Evolutionary conservation across 1,140 invertebrate species (phyloP).

Genomic region (Zelostemma sp.): DNA sequence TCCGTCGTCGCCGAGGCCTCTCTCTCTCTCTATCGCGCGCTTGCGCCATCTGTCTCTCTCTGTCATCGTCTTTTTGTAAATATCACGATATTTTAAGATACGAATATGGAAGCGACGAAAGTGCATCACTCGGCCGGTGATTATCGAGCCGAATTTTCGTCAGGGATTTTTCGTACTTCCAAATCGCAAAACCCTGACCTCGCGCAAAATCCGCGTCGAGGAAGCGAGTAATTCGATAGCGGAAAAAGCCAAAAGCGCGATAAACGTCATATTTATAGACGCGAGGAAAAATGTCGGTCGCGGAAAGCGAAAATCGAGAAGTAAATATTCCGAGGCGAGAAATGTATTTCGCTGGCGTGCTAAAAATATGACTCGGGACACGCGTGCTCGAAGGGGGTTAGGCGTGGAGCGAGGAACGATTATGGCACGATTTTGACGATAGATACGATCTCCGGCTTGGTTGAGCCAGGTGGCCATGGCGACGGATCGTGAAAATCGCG

Average conservation of each 20-base stretch:
- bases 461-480: slow-evolving; percentile 69
- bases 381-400: slow-evolving; percentile 14
- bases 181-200: too few species aligned
- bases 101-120: slow-evolving; percentile 38
- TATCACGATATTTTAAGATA: slow-evolving; percentile 47
- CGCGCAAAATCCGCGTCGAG: too few species aligned
- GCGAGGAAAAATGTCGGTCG: slow-evolving; percentile 5
- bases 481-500: slow-evolving; percentile 70
- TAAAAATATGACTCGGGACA: slow-evolving; percentile 10
- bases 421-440: slow-evolving; percentile 41
- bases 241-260: too few species aligned
- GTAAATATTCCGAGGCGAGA: not conserved
- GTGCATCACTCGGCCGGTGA: slow-evolving; percentile 31
- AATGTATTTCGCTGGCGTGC: not conserved
- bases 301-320: not conserved
- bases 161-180: too few species aligned
- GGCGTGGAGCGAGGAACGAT: slow-evolving; percentile 4
- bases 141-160: too few species aligned
- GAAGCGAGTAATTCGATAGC: too few species aligned
- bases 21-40: slow-evolving; percentile 28
- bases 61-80: slow-evolving; percentile 3
- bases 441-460: slow-evolving; percentile 65
- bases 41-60: not conserved
- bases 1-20: slow-evolving; percentile 21
- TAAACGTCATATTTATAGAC: slow-evolving; percentile 43